Percentiles rank a stretch among this genome's conserved stretches.
Evolutionary conservation across 2,888 invertebrate species (phyloP).

Genomic region (Catocala nupta): DNA sequence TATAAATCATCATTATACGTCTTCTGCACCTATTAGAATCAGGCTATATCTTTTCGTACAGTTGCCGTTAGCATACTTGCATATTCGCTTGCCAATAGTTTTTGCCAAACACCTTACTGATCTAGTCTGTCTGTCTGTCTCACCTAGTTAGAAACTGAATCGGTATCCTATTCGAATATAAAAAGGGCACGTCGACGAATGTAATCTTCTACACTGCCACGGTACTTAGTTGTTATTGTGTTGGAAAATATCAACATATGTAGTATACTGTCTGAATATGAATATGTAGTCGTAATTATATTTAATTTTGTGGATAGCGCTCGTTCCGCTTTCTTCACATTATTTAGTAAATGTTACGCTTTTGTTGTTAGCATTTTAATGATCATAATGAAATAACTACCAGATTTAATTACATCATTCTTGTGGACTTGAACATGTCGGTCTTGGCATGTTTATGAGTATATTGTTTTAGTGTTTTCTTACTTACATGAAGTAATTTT

Average conservation of each 20-base stretch:
- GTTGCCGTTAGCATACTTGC: too few relatives aligned
- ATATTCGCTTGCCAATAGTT: too few relatives aligned
- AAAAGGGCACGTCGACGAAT: too few relatives aligned
- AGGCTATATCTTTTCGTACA: too few relatives aligned
- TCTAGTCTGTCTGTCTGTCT: too few relatives aligned
- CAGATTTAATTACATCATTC: constrained; percentile 56
- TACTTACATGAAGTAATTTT: constrained; percentile 3
- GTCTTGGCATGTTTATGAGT: constrained; percentile 11
- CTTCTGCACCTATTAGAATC: too few relatives aligned
- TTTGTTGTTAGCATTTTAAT: constrained; percentile 61
- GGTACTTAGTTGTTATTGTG: background rate
- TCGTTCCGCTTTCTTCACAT: constrained; percentile 78
- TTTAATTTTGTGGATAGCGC: constrained; percentile 15
- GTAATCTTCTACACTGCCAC: too few relatives aligned
- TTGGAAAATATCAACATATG: background rate
- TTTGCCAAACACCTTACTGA: too few relatives aligned
- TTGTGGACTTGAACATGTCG: constrained; percentile 22
- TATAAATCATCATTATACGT: too few relatives aligned
- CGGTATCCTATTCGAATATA: too few relatives aligned
- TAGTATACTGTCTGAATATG: background rate
- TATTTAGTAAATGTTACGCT: constrained; percentile 64
- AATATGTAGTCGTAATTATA: constrained; percentile 39
- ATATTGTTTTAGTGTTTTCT: constrained; percentile 17
- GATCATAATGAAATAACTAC: constrained; percentile 60
- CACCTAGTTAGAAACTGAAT: too few relatives aligned